Base-by-base conservation (phyloP, 2,888 invertebrate species). In the Diarsia rubi region DNA sequence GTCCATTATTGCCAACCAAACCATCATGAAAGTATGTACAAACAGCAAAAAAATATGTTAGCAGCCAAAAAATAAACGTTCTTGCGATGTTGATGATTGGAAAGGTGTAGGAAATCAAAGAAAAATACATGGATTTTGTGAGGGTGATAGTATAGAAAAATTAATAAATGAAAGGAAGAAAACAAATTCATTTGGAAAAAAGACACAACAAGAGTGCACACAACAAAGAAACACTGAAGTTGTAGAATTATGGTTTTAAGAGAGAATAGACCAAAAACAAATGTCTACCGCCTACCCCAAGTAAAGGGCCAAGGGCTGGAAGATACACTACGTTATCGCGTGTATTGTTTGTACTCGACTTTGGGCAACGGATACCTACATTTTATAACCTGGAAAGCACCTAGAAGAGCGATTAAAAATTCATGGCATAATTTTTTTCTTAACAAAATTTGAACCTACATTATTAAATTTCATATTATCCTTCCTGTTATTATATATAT, bases 1-100 rank as follows among this genome's bases (percentile, higher is more conserved):
- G 54, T 37, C 62, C 31, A 67, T 63, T 54, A 63, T 27, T 62
- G 62, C 27, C 66, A 63, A 66, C 45, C 14, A 37, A 63, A 66
- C 45, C 14, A 37, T 31, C 47, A 19, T 42, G 71, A 16, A 66
- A 19, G n/a, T 37, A 24, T 6, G 49, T 79, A 79, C 66, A 73
- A 16, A 31, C 24, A 49, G 16, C 31, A 16, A 65, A 75, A 49
- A 1, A 6, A 16, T n/a, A 49, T 14, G 42, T 59, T 21, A 31
- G 5, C 49, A 59, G 16, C 0, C 9, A 24, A 27, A 27, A n/a
- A 21, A 9, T 19, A 6, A 21, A 24, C 6, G 19, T 19, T 12
- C 9, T 45, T 42, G 37, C 1, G 19, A 47, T 47, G 47, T 19
- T 47, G 16, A 47, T 47, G 47, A 19, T 6, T 47, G 16, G 19